phyloP scores from a whole-genome alignment of 2,113 vertebrate genomes.

The Phalacrocorax carbo region DNA sequence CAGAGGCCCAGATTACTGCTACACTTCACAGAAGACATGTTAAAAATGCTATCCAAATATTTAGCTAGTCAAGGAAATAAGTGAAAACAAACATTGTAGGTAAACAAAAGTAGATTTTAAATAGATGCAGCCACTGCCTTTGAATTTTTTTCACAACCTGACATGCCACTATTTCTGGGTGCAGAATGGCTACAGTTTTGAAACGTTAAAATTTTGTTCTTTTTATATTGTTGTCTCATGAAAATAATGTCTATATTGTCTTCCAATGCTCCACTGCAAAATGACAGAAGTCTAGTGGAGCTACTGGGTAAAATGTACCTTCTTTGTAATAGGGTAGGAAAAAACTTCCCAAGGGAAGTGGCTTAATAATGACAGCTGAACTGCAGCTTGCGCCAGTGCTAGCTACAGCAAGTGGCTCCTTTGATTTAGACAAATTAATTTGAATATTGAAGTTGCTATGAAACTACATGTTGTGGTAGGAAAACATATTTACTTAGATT shows the following conservation, averaged over 20 bases:
- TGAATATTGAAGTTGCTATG: neutral
- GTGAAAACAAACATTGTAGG: neutral
- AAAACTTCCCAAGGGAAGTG: neutral
- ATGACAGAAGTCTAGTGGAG: neutral
- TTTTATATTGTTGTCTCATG: neutral
- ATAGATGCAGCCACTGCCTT: neutral
- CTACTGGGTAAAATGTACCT: neutral
- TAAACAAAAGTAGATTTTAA: neutral
- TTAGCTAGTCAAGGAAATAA: neutral
- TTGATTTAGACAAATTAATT: neutral
- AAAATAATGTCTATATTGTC: neutral
- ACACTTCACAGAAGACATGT: neutral
- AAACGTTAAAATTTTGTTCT: neutral
- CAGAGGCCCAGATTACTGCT: neutral
- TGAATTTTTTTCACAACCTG: neutral
- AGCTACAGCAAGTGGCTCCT: neutral
- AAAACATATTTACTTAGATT: constrained; percentile 2
- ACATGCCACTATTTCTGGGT: neutral
- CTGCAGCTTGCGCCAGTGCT: neutral
- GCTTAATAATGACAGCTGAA: neutral
- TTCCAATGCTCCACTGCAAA: neutral
- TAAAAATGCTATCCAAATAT: neutral
- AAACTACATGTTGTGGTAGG: neutral
- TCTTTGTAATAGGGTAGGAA: neutral
- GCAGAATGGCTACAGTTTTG: neutral